Conservation (phyloP, 2,797 vertebrate species). For the Heliangelus exortis region DNA sequence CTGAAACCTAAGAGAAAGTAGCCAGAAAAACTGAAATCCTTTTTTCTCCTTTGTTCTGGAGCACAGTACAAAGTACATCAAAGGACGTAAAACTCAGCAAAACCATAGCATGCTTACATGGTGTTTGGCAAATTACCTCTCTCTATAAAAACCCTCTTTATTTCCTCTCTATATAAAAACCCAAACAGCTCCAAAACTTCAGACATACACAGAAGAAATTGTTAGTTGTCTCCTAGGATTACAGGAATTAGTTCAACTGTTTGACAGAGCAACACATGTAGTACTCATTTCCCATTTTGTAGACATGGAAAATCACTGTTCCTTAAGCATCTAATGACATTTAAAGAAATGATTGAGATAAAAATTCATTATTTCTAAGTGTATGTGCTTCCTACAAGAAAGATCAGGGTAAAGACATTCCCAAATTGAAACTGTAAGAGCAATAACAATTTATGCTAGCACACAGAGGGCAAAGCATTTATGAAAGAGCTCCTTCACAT, state of each 20-base stretch:
- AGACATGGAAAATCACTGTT: constrained; percentile 16
- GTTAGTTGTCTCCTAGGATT: background rate
- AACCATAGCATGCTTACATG: background rate
- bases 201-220: background rate
- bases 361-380: background rate
- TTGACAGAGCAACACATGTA: background rate
- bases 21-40: background rate
- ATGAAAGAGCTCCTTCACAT: constrained; percentile 45
- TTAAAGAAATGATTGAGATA: background rate
- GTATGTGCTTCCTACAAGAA: background rate
- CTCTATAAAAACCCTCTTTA: background rate
- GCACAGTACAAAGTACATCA: background rate
- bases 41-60: background rate
- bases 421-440: constrained; percentile 28
- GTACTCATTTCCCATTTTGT: background rate
- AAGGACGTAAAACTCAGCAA: background rate
- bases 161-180: constrained; percentile 10
- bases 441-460: background rate
- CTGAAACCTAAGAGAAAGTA: background rate
- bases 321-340: background rate
- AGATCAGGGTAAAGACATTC: constrained; percentile 26
- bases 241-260: constrained; percentile 30
- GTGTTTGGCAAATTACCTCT: constrained; percentile 24
- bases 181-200: background rate
- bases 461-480: background rate